Base-by-base conservation (phyloP, 2,797 vertebrate species). In the Thripadectes ignobilis region DNA sequence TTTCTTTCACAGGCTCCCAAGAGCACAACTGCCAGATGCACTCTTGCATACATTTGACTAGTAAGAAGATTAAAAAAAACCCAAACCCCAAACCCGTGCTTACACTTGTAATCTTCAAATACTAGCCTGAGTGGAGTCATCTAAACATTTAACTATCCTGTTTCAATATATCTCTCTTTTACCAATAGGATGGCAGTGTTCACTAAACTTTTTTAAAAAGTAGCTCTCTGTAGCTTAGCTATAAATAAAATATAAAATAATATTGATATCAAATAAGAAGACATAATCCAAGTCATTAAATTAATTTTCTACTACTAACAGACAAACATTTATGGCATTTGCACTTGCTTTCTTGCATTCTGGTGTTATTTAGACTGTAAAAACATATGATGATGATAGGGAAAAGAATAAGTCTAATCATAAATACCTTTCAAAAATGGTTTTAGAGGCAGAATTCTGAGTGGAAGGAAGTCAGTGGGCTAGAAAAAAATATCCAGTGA, bases 41-140 rank as follows among this genome's bases (percentile, higher is more conserved):
- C n/a, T 81, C 49, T 83, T 95, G 92, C 81, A 93, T 94, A 87
- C 41, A 94, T 82, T 88, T 91, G 67, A 79, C 87, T 85, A 85
- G 39, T 41, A 92, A 93, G 45, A 91, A 91, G 67, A 88, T 55
- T 7, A 6, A 82, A 71, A 89, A 61, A 34, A 43, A 77, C 22
- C 54, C 20, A 32, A 65, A 26, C 2, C 8, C 16, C 43, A 55
- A 26, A 15, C 2, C 22, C 0, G 0, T 88, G 75, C 36, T 85
- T 77, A 16, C 65, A 58, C 30, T 83, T 58, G 38, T 65, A 83
- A 89, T 91, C 38, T 83, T 83, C 71, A 87, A 58, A 74, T 75
- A 83, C 12, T 51, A 77, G 32, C 14, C 55, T 89, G 52, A 94
- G 29, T 49, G 27, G 57, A 73, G 69, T 57, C 22, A 73, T 55